Evolutionary conservation across 1,140 invertebrate genomes (phyloP), one percentile per base, ranked within the genome.

Genomic region (Papilio xuthus): DNA sequence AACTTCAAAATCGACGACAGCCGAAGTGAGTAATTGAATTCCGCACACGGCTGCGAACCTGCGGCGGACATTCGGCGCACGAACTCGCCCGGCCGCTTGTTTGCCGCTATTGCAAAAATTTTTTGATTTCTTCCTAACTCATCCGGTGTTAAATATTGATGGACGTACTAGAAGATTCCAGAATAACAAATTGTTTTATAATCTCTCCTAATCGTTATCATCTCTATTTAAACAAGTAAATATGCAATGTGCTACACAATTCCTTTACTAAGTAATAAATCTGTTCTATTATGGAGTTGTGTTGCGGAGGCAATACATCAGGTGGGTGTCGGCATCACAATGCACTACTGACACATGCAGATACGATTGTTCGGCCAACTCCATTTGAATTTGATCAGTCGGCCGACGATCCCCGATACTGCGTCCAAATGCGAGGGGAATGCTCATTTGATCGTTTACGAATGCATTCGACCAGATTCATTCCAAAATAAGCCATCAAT

Each of bases 361-460:
- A 93, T 93, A 93, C 84, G 88, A 93, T 92, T 92, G 89, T 91
- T 80, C 84, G 86, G 85, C 89, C 88, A 89, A 90, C 88, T 88
- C 85, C 88, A 91, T 93, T 92, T 92, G 89, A 92, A 93, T 91
- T 88, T 92, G 89, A 92, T 88, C 89, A 92, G 83, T 91, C 81
- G 87, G 85, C 91, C 91, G 91, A 86, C 80, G 86, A 84, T 76
- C 80, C 77, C 79, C 86, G 90, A 93, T 93, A 93, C 80, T 88
- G 88, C 86, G 87, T 85, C 81, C 74, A 74, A 87, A 84, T 86
- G 85, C 86, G 85, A 82, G 81, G 79, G 79, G 80, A 78, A 77
- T 80, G 50, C 74, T 79, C 78, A 81, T 81, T 73, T 26, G 71
- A 73, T 73, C 71, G 18, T 44, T 42, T 79, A 78, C 80, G 78